Conservation (phyloP, 2,113 vertebrate species). For the Rana temporaria region DNA sequence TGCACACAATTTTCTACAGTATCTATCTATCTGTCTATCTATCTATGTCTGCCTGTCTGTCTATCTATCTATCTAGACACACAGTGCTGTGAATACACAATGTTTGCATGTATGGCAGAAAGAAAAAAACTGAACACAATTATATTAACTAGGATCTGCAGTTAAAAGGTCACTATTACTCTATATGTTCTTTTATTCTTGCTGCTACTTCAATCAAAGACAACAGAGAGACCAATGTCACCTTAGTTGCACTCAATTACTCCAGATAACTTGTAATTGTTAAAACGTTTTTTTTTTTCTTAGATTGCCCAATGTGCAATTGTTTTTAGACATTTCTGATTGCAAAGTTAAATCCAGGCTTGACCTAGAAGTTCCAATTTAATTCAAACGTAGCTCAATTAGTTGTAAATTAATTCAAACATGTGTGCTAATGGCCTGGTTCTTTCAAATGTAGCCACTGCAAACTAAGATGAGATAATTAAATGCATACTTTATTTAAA, state of each 20-base stretch:
- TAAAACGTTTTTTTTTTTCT: constrained; percentile 2
- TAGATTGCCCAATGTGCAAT: constrained; percentile 13
- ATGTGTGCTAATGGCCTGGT: constrained; percentile 44
- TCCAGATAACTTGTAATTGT: constrained; percentile 43
- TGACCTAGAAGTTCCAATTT: constrained; percentile 46
- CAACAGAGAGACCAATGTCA: constrained; percentile 22
- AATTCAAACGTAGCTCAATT: constrained; percentile 50
- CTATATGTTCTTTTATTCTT: background rate
- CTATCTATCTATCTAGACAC: background rate
- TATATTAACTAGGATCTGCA: background rate
- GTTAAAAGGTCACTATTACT: constrained; percentile 31
- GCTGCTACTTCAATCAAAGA: constrained; percentile 39
- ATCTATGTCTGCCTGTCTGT: background rate
- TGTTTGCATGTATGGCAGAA: background rate
- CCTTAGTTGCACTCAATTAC: constrained; percentile 52
- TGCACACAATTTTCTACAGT: background rate
- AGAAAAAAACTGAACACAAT: background rate
- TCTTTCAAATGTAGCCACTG: constrained; percentile 46
- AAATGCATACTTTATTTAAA: constrained; percentile 34
- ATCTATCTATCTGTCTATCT: background rate
- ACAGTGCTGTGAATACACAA: background rate
- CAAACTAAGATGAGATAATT: constrained; percentile 48
- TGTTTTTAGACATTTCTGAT: constrained; percentile 49
- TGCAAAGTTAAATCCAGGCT: constrained; percentile 40
- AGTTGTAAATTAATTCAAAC: constrained; percentile 54